These are phyloP conservation scores for Cheilosia urbana DNA, from an alignment of 2,888 invertebrate species.

Conservation along the genomic window DNA sequence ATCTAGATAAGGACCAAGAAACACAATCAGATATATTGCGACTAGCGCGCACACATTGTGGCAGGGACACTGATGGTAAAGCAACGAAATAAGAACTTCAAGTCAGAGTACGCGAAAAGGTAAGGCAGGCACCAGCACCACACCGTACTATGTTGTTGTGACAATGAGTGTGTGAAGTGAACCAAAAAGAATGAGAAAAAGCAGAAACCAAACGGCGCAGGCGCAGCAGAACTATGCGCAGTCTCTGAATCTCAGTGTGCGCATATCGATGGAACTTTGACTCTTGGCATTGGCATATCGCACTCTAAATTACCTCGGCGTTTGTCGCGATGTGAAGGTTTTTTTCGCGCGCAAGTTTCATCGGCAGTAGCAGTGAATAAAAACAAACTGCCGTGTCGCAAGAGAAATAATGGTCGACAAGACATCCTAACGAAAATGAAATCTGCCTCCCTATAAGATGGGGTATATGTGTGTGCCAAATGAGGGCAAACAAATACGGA, in stretches of 20 bases:
- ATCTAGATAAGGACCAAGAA: constrained; percentile 66
- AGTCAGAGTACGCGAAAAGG: constrained; percentile 46
- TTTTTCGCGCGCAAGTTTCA: not conserved
- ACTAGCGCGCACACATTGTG: constrained; percentile 67
- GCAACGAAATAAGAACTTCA: constrained; percentile 27
- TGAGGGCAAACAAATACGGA: not conserved
- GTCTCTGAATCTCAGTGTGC: constrained; percentile 44
- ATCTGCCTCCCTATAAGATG: not conserved
- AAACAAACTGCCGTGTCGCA: not conserved
- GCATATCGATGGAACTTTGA: constrained; percentile 74
- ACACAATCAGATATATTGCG: constrained; percentile 71
- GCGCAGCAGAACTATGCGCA: constrained; percentile 35
- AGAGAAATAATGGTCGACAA: not conserved
- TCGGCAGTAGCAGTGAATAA: constrained; percentile 13
- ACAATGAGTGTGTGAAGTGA: constrained; percentile 46
- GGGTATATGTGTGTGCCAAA: not conserved
- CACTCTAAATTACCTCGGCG: constrained; percentile 65
- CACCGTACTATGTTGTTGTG: constrained; percentile 4
- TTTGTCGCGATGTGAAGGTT: constrained; percentile 40
- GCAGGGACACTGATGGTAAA: constrained; percentile 57
- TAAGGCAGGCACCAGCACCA: constrained; percentile 5
- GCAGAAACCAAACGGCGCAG: constrained; percentile 16
- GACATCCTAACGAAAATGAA: constrained; percentile 3
- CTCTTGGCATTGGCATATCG: constrained; percentile 75
- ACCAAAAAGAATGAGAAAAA: constrained; percentile 37